Base-by-base conservation (phyloP, 2,113 vertebrate species). In the Balaenoptera acutorostrata region DNA sequence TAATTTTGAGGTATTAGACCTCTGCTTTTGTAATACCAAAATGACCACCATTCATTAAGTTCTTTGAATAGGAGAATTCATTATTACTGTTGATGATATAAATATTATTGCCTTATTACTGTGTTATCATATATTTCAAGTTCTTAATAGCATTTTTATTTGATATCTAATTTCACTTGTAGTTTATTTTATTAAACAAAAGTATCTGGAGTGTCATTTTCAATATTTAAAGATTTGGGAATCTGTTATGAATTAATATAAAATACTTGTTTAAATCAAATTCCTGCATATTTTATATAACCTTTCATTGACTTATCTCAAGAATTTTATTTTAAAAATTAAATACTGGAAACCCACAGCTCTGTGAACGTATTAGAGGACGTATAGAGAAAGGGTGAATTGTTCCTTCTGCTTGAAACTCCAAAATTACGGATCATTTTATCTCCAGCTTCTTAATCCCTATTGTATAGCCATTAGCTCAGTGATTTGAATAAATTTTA, bases 71-170 rank as follows among this genome's bases (percentile, higher is more conserved):
- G 93, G 59, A 95, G 96, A 97, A 97, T 97, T 95, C 96, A 96
- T 96, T 97, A 97, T 98, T 97, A 63, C 95, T 93, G 92, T 92
- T 97, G 97, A 97, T 95, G 92, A 75, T 95, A 93, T 96, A 96
- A 97, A 97, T 97, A 80, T 96, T 95, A 98, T 97, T 95, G 87
- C 97, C 29, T 95, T 95, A 97, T 98, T 97, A 96, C 83, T 93
- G 33, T 75, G 82, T 97, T 97, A 94, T 86, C 90, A 93, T 93
- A 44, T 81, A 93, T 97, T 96, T 98, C 92, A 96, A 95, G 88
- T 97, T 96, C 97, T 92, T 96, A 97, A 97, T 93, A 94, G 88
- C 75, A 90, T 64, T 97, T 97, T 97, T 93, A 97, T 95, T 97
- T 96, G 94, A 95, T 96, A 93, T 96, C 88, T 98, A 81, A 97